These are phyloP conservation scores for Pseudobourletiella spinata DNA, from an alignment of 1,140 invertebrate genomes.

Conservation along the genomic window DNA sequence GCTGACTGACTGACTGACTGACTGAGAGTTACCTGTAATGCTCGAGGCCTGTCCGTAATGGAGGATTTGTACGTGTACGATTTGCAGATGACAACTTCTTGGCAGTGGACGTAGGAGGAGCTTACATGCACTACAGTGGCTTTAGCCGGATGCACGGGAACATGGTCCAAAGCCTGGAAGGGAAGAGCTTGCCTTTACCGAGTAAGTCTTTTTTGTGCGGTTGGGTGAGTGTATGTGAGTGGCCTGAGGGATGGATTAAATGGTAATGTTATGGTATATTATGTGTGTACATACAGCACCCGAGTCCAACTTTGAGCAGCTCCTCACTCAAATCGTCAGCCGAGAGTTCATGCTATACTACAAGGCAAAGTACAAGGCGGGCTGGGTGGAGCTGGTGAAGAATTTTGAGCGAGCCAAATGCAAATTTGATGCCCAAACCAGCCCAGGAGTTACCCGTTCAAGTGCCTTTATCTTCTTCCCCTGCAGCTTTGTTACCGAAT, in stretches of 20 bases:
- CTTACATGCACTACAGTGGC: slow-evolving; percentile 19
- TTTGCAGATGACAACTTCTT: slow-evolving; percentile 15
- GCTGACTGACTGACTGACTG: not conserved
- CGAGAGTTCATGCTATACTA: slow-evolving; percentile 28
- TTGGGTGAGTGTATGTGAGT: not conserved
- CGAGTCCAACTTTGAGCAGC: slow-evolving; percentile 22
- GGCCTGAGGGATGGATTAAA: slow-evolving; percentile 2
- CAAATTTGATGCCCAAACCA: slow-evolving; percentile 8
- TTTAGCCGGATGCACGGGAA: not conserved
- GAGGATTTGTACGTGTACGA: too few relatives aligned
- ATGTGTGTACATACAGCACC: too few relatives aligned
- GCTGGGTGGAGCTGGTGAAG: slow-evolving; percentile 29
- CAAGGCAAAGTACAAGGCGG: slow-evolving; percentile 25
- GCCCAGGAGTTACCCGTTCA: not conserved
- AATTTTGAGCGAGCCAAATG: slow-evolving; percentile 31
- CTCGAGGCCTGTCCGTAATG: too few relatives aligned
- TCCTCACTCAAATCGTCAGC: slow-evolving; percentile 22
- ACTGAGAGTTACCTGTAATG: too few relatives aligned
- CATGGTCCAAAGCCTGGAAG: not conserved
- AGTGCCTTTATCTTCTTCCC: slow-evolving; percentile 29
- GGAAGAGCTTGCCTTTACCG: not conserved
- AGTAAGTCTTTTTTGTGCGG: not conserved
- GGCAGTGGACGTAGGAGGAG: slow-evolving; percentile 21
- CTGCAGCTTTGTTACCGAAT: slow-evolving; percentile 29
- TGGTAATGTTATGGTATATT: not conserved